Percentiles rank a stretch among this genome's conserved stretches.
These are phyloP conservation scores for Limnodromus scolopaceus DNA, from an alignment of 2,797 vertebrate species.

Conservation along the genomic window DNA sequence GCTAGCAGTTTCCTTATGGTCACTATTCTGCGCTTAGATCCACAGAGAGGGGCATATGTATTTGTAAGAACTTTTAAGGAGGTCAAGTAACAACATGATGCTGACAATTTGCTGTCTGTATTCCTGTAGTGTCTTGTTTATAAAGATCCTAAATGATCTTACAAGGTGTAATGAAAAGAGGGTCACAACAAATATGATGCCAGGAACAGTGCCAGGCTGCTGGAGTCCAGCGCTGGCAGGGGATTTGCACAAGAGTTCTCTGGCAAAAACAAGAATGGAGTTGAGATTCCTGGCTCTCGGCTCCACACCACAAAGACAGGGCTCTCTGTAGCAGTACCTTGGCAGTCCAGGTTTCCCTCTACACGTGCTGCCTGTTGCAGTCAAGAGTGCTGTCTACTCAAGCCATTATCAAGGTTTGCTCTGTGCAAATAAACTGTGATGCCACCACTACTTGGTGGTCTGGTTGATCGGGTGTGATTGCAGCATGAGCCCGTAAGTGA, in stretches of 20 bases:
- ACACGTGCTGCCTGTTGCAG: rapidly evolving
- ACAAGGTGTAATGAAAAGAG: neutral
- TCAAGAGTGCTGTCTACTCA: neutral
- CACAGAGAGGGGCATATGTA: neutral
- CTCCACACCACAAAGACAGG: neutral
- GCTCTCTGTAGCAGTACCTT: neutral
- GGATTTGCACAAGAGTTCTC: neutral
- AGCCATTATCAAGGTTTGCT: neutral
- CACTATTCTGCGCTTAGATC: neutral
- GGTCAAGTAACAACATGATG: neutral
- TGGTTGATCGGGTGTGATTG: neutral
- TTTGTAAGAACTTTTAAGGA: neutral
- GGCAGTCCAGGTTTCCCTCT: neutral
- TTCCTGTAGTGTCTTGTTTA: neutral
- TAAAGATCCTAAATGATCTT: neutral
- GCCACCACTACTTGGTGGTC: neutral
- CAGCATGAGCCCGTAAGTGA: neutral
- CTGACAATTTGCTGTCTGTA: neutral
- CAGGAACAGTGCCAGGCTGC: neutral
- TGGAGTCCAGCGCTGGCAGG: neutral
- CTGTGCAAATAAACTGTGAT: neutral
- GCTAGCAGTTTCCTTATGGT: neutral
- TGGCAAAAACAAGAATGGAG: neutral
- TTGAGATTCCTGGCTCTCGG: rapidly evolving
- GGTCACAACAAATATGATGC: neutral